Conservation (phyloP, 2,113 vertebrate genomes). For the Ornithorhynchus anatinus region DNA sequence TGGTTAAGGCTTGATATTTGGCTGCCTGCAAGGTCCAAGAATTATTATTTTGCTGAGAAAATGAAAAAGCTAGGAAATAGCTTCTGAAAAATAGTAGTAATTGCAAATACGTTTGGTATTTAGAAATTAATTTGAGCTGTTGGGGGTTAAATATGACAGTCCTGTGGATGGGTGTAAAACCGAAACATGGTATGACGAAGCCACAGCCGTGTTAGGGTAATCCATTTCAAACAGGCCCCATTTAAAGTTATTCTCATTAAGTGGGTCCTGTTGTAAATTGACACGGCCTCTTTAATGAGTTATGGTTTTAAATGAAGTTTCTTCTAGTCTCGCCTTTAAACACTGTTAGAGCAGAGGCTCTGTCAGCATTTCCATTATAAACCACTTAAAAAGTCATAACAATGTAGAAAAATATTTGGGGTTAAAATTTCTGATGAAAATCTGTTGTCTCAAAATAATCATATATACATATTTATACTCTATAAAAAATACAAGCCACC, state of each 20-base stretch:
- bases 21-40: constrained; percentile 72
- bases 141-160: constrained; percentile 13
- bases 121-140: constrained; percentile 17
- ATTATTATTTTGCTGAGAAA: constrained; percentile 80
- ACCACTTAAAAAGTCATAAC: background rate
- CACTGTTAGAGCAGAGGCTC: constrained; percentile 18
- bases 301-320: background rate
- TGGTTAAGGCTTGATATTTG: constrained; percentile 83
- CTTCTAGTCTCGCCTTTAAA: constrained; percentile 7
- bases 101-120: constrained; percentile 41
- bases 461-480: constrained; percentile 17
- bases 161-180: background rate
- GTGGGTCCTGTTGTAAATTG: background rate
- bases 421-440: background rate
- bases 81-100: constrained; percentile 32
- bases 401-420: constrained; percentile 11
- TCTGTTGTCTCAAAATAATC: constrained; percentile 11
- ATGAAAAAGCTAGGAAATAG: constrained; percentile 63
- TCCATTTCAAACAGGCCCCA: background rate
- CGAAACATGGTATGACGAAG: constrained; percentile 21
- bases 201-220: background rate
- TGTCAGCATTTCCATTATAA: constrained; percentile 1
- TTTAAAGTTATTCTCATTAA: constrained; percentile 4
- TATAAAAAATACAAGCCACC: too few species aligned
- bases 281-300: background rate